These are phyloP conservation scores for Tupaia tana DNA, from an alignment of 2,113 vertebrate species.

Conservation along the genomic window DNA sequence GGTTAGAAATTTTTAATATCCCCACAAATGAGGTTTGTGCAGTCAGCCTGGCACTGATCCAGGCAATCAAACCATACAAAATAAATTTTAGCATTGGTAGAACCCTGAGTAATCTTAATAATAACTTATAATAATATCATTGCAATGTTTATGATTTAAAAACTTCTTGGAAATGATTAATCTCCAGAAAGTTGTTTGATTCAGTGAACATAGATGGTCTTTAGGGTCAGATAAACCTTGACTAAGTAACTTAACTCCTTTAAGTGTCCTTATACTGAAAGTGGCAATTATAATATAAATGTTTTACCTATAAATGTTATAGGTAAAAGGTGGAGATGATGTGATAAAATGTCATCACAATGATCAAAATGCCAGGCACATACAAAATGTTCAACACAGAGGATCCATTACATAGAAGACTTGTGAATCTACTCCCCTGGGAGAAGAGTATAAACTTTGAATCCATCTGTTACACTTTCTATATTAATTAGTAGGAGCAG, in stretches of 20 bases:
- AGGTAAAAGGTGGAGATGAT: too few relatives aligned
- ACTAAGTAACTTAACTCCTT: background rate
- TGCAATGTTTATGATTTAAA: constrained; percentile 40
- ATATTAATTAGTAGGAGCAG: background rate
- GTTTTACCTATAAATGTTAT: too few relatives aligned
- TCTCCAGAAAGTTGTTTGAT: background rate
- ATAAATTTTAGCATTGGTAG: background rate
- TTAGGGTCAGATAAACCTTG: background rate
- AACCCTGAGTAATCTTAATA: background rate
- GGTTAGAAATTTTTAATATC: constrained; percentile 32
- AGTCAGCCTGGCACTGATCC: background rate
- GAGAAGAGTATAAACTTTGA: background rate
- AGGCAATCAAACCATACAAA: background rate
- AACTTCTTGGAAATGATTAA: background rate
- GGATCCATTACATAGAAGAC: background rate
- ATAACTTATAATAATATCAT: background rate
- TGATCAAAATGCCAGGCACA: background rate
- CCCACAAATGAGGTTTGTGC: background rate
- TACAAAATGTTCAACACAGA: background rate
- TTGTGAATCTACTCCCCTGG: background rate
- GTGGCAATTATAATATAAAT: background rate
- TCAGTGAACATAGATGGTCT: background rate
- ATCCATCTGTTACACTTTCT: background rate
- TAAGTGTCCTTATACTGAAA: background rate
- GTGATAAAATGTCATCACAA: background rate